Evolutionary conservation across 2,113 vertebrate genomes (phyloP).

Genomic region (Datnioides undecimradiatus): DNA sequence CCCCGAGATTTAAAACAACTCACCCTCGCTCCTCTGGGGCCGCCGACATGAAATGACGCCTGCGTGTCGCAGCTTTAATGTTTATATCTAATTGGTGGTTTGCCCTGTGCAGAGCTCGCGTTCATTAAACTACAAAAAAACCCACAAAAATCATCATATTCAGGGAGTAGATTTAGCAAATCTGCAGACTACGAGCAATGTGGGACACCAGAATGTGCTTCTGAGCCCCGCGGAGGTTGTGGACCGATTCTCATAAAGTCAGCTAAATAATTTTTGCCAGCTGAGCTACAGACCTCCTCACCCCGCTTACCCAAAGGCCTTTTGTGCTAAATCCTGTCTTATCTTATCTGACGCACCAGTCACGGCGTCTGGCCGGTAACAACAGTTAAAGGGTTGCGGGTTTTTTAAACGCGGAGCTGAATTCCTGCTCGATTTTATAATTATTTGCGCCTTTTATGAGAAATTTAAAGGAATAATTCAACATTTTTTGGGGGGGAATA

Average conservation of each 20-base stretch:
- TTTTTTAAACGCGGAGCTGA: not conserved
- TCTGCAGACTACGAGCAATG: not conserved
- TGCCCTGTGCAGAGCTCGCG: not conserved
- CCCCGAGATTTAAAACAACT: not conserved
- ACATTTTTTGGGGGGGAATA: not conserved
- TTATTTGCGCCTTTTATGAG: not conserved
- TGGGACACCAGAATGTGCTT: not conserved
- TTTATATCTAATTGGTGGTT: constrained; percentile 32
- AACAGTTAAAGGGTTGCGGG: not conserved
- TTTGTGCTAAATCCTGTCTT: constrained; percentile 11
- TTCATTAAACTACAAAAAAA: constrained; percentile 13
- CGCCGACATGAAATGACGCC: not conserved
- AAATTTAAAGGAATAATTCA: not conserved
- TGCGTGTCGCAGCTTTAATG: constrained; percentile 29
- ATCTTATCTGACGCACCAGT: constrained; percentile 16
- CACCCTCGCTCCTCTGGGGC: not conserved
- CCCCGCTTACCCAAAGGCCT: constrained; percentile 10
- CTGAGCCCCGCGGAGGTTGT: constrained; percentile 11
- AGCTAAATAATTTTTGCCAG: constrained; percentile 13
- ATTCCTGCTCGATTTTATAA: not conserved
- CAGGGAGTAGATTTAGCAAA: not conserved
- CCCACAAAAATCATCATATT: not conserved
- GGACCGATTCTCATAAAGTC: constrained; percentile 6
- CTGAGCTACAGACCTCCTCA: constrained; percentile 26
- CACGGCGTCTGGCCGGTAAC: not conserved